Percentiles rank a stretch among this genome's conserved stretches.
Evolutionary conservation across 2,113 vertebrate genomes (phyloP).

Genomic region (Neoarius graeffei): DNA sequence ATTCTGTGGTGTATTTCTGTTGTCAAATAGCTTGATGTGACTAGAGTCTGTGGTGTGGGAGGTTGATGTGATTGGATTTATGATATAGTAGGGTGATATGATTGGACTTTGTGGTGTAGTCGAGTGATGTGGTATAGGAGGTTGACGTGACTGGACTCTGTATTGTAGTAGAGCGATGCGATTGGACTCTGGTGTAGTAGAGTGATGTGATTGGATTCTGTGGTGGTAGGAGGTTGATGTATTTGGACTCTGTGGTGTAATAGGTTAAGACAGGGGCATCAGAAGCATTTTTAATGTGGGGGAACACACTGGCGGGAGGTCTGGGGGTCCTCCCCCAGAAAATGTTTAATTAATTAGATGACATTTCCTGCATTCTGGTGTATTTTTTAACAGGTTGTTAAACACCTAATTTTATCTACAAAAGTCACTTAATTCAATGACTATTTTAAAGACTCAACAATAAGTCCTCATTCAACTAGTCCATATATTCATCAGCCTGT

Average conservation of each 20-base stretch:
- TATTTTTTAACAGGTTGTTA: no score
- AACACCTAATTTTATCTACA: no score
- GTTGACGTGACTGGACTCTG: background rate
- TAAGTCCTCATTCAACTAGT: no score
- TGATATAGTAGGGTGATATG: background rate
- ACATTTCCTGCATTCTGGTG: no score
- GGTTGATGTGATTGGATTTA: background rate
- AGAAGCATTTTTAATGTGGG: no score
- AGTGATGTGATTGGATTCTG: background rate
- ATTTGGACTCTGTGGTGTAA: background rate
- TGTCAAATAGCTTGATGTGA: background rate
- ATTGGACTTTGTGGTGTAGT: background rate
- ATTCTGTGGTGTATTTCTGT: background rate
- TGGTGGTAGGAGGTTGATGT: background rate
- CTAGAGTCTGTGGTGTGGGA: background rate
- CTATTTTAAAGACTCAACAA: no score
- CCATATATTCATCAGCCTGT: no score
- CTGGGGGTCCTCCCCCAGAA: no score
- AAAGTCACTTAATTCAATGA: no score
- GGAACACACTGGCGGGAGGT: no score
- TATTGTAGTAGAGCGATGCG: background rate
- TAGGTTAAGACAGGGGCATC: no score
- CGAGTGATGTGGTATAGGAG: background rate
- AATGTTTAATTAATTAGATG: no score
- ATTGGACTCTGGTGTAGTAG: background rate